Conservation (phyloP, 2,113 vertebrate species). For the Chaetodon trifascialis region DNA sequence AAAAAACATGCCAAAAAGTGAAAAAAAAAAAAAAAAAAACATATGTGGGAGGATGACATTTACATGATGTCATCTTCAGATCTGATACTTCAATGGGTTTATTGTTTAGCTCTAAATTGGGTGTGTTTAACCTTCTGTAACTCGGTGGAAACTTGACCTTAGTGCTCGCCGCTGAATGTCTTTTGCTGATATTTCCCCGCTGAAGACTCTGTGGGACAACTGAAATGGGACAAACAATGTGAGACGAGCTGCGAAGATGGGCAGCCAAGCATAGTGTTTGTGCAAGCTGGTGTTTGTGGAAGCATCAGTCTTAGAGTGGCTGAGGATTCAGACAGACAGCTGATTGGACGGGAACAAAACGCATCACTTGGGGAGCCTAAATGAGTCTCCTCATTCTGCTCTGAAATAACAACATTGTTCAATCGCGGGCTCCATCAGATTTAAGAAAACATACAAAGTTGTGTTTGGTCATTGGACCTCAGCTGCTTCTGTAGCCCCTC, state of each 20-base stretch:
- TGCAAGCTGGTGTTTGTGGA: conserved; percentile 42
- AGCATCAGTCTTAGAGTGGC: conserved; percentile 32
- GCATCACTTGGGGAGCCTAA: conserved; percentile 3
- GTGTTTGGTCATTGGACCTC: conserved; percentile 1
- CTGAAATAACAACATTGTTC: conserved; percentile 14
- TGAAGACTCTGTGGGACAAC: background rate
- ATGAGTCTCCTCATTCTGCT: background rate
- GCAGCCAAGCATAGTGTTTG: conserved; percentile 41
- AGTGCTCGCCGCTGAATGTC: background rate
- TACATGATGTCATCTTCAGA: conserved; percentile 27
- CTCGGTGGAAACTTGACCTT: conserved; percentile 8
- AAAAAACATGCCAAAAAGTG: background rate
- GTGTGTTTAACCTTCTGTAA: conserved; percentile 30
- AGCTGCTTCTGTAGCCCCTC: background rate
- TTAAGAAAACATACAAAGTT: background rate
- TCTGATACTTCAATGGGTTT: conserved; percentile 21
- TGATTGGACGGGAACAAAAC: conserved; percentile 29
- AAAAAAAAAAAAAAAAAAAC: conserved; percentile 12
- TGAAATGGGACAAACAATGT: conserved; percentile 25
- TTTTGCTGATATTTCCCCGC: conserved; percentile 4
- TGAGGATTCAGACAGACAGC: conserved; percentile 18
- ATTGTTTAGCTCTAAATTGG: conserved; percentile 21
- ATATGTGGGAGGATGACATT: conserved; percentile 13
- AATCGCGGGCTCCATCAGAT: background rate
- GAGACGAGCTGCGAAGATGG: conserved; percentile 27